Evolutionary conservation across 2,113 vertebrate genomes (phyloP).

Genomic region (Erythrolamprus reginae): DNA sequence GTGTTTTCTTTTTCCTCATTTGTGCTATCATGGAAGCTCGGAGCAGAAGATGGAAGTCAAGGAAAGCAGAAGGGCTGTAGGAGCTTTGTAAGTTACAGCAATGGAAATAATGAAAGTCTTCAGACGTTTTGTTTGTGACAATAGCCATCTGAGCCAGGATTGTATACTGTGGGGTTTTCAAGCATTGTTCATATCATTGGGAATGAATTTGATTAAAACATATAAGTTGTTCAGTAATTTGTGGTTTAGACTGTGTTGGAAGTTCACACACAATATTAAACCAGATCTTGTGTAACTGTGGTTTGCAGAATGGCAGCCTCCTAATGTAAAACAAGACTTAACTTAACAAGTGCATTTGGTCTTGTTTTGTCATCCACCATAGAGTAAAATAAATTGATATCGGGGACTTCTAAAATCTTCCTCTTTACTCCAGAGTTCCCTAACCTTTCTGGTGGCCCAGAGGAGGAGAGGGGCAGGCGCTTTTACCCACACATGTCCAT

Average conservation of each 20-base stretch:
- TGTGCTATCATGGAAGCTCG: conserved; percentile 26
- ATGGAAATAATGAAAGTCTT: conserved; percentile 44
- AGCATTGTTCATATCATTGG: not conserved
- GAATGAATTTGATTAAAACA: not conserved
- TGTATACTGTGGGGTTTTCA: not conserved
- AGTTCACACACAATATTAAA: not conserved
- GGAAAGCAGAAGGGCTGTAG: conserved; percentile 41
- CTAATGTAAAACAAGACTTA: not conserved
- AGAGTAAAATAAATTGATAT: not conserved
- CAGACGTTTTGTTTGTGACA: not conserved
- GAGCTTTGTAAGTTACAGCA: conserved; percentile 65
- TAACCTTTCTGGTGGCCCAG: too few relatives aligned
- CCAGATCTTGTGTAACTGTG: not conserved
- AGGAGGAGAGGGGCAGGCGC: too few relatives aligned
- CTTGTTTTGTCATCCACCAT: not conserved
- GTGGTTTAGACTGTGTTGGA: not conserved
- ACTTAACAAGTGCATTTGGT: not conserved
- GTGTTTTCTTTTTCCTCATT: conserved; percentile 1
- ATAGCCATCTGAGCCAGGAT: not conserved
- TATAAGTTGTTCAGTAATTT: not conserved
- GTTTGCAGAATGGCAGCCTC: not conserved
- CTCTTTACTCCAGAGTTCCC: not conserved
- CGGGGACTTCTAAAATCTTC: not conserved
- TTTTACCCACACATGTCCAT: too few relatives aligned
- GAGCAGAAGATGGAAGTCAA: conserved; percentile 44